phyloP scores from a whole-genome alignment of 2,113 vertebrate species.

The Nettapus auritus region DNA sequence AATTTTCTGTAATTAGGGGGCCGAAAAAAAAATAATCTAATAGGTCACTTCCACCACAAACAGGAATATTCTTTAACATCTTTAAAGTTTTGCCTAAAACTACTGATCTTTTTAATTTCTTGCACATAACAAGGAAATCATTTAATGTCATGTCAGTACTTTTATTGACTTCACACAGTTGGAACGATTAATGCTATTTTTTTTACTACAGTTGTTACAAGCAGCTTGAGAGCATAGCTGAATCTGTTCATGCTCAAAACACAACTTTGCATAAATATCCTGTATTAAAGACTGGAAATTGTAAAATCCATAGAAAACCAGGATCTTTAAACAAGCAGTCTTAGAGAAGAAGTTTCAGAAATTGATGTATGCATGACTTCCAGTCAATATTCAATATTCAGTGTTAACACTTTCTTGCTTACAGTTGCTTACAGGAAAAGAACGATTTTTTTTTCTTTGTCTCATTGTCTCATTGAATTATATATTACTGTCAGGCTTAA shows the following conservation, averaged over 20 bases:
- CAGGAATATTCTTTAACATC: background rate
- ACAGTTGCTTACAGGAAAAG: background rate
- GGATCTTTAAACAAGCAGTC: background rate
- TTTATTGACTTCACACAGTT: background rate
- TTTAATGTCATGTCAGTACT: background rate
- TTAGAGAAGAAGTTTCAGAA: background rate
- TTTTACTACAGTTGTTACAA: no score
- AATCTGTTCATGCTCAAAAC: background rate
- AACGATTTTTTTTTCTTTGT: background rate
- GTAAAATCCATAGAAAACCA: background rate
- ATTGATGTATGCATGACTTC: background rate
- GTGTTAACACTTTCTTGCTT: background rate
- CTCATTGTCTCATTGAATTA: background rate
- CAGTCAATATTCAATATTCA: background rate
- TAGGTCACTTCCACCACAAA: background rate
- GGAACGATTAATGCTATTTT: background rate
- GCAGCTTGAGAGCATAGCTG: no score
- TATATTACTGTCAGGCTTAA: background rate
- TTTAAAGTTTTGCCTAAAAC: background rate
- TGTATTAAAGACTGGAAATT: background rate
- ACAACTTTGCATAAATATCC: background rate
- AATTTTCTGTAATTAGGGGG: background rate
- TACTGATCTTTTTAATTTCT: background rate
- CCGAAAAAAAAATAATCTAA: background rate
- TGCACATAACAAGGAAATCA: background rate